These are phyloP conservation scores for Pecten maximus DNA, from an alignment of 2,888 invertebrate species.

Conservation along the genomic window DNA sequence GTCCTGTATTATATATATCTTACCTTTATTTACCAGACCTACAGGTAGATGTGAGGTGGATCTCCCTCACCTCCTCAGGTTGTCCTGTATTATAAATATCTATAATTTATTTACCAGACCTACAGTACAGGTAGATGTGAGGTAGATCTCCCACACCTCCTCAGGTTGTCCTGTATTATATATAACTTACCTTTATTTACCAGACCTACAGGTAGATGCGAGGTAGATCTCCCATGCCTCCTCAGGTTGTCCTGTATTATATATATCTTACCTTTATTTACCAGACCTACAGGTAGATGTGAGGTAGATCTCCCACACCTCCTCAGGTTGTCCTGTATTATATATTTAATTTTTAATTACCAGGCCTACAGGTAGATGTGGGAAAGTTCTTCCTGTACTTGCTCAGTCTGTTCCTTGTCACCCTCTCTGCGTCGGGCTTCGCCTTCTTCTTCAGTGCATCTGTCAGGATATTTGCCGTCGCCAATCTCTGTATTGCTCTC, in stretches of 20 bases:
- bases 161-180: background rate
- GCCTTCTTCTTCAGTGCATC: constrained; percentile 79
- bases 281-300: background rate
- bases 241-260: constrained; percentile 76
- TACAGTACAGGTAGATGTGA: background rate
- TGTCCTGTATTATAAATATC: no score
- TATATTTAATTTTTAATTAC: constrained; percentile 43
- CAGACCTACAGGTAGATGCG: constrained; percentile 72
- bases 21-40: no score
- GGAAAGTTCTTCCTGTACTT: constrained; percentile 79
- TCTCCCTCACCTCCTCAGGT: no score
- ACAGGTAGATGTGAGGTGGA: no score
- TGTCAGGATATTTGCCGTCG: constrained; percentile 78
- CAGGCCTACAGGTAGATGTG: constrained; percentile 72
- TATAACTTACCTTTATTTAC: constrained; percentile 45
- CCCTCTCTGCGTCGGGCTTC: constrained; percentile 78
- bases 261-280: no score
- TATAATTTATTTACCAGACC: background rate
- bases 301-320: no score
- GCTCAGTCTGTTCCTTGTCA: constrained; percentile 77
- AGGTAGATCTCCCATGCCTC: constrained; percentile 78
- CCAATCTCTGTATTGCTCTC: constrained; percentile 79
- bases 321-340: background rate
- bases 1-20: no score
- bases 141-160: no score